A percentile compares a stretch with the other conserved stretches of the same genome.
These are phyloP conservation scores for Cheracebus regulus DNA, from an alignment of 2,797 vertebrate genomes.

Conservation along the genomic window DNA sequence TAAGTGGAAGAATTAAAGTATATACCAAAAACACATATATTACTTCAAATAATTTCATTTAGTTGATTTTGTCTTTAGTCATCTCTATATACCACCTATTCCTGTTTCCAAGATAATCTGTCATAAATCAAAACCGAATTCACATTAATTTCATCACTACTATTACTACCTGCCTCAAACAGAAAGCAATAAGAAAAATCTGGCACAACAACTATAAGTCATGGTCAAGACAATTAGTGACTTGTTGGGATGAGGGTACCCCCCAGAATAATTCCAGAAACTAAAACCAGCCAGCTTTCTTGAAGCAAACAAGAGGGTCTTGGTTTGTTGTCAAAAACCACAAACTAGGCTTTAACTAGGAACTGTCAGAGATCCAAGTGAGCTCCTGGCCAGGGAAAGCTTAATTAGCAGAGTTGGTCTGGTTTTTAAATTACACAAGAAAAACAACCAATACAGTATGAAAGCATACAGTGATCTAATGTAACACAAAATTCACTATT, in stretches of 20 bases:
- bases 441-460: conserved; percentile 44
- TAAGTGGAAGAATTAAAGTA: conserved; percentile 38
- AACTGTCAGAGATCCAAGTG: conserved; percentile 62
- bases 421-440: conserved; percentile 63
- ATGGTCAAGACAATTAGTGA: conserved; percentile 57
- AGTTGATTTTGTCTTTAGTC: conserved; percentile 21
- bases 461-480: conserved; percentile 45
- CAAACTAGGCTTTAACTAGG: conserved; percentile 64
- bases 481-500: conserved; percentile 39
- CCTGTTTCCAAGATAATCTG: conserved; percentile 41
- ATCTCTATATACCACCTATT: conserved; percentile 39
- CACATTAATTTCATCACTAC: not conserved
- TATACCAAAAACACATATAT: not conserved
- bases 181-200: conserved; percentile 42
- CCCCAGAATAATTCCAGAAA: conserved; percentile 60
- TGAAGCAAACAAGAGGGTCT: conserved; percentile 68
- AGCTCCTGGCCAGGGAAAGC: conserved; percentile 53
- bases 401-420: conserved; percentile 62
- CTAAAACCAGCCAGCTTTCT: conserved; percentile 69
- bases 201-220: conserved; percentile 60
- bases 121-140: conserved; percentile 54
- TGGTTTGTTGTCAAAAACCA: conserved; percentile 78
- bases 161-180: conserved; percentile 28
- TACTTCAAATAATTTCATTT: conserved; percentile 46
- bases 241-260: conserved; percentile 51